phyloP scores from a whole-genome alignment of 1,140 invertebrate genomes.

The Phocides pigmalion region DNA sequence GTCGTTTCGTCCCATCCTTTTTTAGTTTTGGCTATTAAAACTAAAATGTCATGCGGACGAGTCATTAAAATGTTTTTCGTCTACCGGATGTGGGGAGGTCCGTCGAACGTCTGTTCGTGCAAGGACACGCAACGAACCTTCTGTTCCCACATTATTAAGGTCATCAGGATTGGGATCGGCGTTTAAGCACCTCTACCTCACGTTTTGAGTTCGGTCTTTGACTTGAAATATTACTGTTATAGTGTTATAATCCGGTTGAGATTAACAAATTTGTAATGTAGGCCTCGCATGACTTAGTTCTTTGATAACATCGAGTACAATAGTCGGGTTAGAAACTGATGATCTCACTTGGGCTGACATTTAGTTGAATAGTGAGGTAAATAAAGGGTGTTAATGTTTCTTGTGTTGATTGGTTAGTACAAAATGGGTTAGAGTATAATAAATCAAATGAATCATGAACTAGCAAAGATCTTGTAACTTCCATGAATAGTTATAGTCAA shows the following conservation, averaged over 20 bases:
- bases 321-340: constrained; percentile 23
- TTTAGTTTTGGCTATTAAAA: constrained; percentile 28
- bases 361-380: constrained; percentile 25
- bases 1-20: not conserved
- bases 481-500: too few relatives aligned
- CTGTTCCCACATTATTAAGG: constrained; percentile 62
- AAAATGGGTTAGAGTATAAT: constrained; percentile 14
- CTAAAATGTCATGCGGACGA: constrained; percentile 32
- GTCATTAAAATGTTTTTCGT: constrained; percentile 28
- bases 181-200: constrained; percentile 37
- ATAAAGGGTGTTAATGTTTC: constrained; percentile 33
- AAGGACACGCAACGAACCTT: constrained; percentile 54
- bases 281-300: constrained; percentile 1
- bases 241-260: not conserved
- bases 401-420: constrained; percentile 26
- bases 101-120: constrained; percentile 48
- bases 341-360: constrained; percentile 32
- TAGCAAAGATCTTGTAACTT: too few relatives aligned
- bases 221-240: constrained; percentile 19
- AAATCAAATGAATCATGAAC: constrained; percentile 27
- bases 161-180: constrained; percentile 43
- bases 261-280: constrained; percentile 4
- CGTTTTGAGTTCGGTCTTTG: constrained; percentile 36
- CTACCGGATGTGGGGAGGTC: constrained; percentile 60
- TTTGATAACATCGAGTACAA: constrained; percentile 21